Evolutionary conservation across 64 coral and sea anemone species (phyloP), one percentile per base, ranked within the genome.

Genomic region (Platygyra sinensis): DNA sequence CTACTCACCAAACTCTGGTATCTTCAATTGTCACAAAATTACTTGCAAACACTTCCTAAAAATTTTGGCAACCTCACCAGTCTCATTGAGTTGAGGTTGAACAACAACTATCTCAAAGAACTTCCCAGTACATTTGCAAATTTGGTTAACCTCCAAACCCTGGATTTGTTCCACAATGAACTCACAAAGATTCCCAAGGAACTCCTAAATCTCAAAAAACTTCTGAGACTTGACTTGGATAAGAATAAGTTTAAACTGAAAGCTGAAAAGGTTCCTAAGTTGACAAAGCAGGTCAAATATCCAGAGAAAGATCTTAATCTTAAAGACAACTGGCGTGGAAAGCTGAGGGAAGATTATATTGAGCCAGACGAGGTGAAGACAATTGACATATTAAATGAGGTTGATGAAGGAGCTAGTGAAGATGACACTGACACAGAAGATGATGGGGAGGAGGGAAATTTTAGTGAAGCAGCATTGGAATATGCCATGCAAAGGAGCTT

Each of bases 21-120:
- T 32, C 79, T 90, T 52, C 97, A 99, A 91, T 82, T 99, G 82
- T 99, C 97, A 12, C 95, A 99, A 83, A 99, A 99, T 19, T 87
- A 86, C 25, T 67, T 99, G 51, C 52, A 36, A 18, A 67, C 46
- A 14, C 72, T 99, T 18, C 97, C 97, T 29, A 88, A 95, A n/a
- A 82, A 93, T 79, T 91, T 99, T 93, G 94, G 97, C 5, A 95
- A 99, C 28, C 86, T 99, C 8, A 51, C 72, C 18, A 95, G 78
- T 60, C 81, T 99, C 13, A 86, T 84, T 22, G 97, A 96, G 31
- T 51, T 99, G 24, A 87, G 94, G 52, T 87, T 99, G 15, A 94
- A 95, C 55, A 82, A 72, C 62, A 99, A 99, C 65, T 83, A 86
- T 7, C 84, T 99, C 0, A 71, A 88, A 50, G 72, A 60, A 32